phyloP scores from a whole-genome alignment of 53 echinoderm and acorn worm genomes.

The Echinarachnius parma region DNA sequence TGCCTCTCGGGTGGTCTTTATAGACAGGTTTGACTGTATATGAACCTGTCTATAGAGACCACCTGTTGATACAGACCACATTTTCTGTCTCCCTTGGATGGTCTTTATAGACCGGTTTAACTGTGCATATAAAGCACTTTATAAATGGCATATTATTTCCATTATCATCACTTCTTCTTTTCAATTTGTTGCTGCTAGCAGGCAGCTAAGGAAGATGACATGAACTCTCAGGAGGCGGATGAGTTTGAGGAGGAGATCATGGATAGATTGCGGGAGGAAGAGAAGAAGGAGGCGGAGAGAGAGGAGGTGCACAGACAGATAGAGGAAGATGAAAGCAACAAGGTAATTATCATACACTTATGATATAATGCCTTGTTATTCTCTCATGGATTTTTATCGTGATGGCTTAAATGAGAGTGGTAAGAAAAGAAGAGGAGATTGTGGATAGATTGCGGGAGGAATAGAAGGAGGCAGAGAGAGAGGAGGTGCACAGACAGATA shows the following conservation, averaged over 20 bases:
- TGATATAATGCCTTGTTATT: too few relatives aligned
- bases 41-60: too few relatives aligned
- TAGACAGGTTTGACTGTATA: too few relatives aligned
- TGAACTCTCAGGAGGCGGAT: conserved; percentile 28
- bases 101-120: too few relatives aligned
- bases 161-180: background rate
- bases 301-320: conserved; percentile 56
- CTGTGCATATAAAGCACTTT: too few relatives aligned
- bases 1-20: too few relatives aligned
- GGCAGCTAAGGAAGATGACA: conserved; percentile 17
- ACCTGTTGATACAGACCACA: too few relatives aligned
- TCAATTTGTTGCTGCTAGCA: background rate
- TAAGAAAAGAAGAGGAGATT: conserved; percentile 60
- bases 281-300: conserved; percentile 44
- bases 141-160: too few relatives aligned
- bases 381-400: too few relatives aligned
- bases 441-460: conserved; percentile 60
- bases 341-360: too few relatives aligned
- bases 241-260: conserved; percentile 64
- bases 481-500: conserved; percentile 52
- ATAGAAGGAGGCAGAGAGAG: conserved; percentile 45
- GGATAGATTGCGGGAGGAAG: conserved; percentile 52
- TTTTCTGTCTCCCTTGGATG: too few relatives aligned
- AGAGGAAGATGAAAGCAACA: conserved; percentile 57
- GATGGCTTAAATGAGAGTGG: too few relatives aligned